A percentile compares a stretch with the other conserved stretches of the same genome.
Evolutionary conservation across 2,113 vertebrate genomes (phyloP).

Genomic region (Marmota monax): DNA sequence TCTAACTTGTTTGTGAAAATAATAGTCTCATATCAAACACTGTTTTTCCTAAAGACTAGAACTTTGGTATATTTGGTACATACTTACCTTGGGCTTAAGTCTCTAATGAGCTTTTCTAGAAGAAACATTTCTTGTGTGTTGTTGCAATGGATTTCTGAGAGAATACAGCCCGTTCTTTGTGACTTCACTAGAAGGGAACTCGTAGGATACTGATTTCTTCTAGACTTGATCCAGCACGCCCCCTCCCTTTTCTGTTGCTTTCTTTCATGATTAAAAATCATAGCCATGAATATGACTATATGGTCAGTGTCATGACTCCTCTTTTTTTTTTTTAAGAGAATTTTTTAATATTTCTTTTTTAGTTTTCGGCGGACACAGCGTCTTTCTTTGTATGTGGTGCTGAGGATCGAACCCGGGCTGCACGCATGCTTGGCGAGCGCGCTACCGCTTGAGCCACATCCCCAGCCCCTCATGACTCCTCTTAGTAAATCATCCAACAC

Average conservation of each 20-base stretch:
- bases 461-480: background rate
- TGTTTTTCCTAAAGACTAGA: background rate
- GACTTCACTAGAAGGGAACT: background rate
- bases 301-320: background rate
- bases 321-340: no score
- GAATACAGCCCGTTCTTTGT: no score
- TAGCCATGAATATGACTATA: background rate
- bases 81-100: no score
- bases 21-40: background rate
- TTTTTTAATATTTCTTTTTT: no score
- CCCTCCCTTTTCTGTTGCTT: background rate
- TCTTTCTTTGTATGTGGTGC: no score
- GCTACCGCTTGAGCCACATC: no score
- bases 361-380: no score
- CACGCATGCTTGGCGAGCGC: no score
- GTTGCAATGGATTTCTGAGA: background rate
- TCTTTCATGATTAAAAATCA: background rate
- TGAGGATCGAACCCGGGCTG: no score
- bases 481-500: background rate
- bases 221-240: no score
- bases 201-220: no score
- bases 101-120: background rate
- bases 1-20: background rate
- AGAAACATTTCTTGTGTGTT: no score
- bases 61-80: background rate